These are phyloP conservation scores for Whitmania pigra DNA, from an alignment of 1,140 invertebrate species.

Conservation along the genomic window DNA sequence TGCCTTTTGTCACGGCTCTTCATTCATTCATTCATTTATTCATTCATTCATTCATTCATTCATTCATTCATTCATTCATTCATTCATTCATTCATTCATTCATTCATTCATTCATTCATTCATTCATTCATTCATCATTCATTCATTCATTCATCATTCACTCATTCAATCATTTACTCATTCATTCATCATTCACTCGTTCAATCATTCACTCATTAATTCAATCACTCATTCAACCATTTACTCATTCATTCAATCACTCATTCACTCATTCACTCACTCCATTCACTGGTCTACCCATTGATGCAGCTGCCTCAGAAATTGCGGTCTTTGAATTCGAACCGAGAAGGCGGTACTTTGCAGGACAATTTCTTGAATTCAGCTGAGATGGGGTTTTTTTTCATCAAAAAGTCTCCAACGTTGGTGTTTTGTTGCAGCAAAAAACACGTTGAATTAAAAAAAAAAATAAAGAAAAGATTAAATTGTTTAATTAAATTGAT, in stretches of 20 bases:
- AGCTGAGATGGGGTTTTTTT: no score
- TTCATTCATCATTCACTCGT: neutral
- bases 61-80: slow-evolving; percentile 8
- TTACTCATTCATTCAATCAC: slow-evolving; percentile 13
- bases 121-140: slow-evolving; percentile 11
- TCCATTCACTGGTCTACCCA: slow-evolving; percentile 9
- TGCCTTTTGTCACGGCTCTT: neutral
- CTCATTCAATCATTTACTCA: slow-evolving; percentile 19
- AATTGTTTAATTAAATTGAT: no score
- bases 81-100: slow-evolving; percentile 17
- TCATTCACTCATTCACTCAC: slow-evolving; percentile 17
- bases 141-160: slow-evolving; percentile 8
- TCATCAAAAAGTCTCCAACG: no score
- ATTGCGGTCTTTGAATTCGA: no score
- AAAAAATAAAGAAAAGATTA: no score
- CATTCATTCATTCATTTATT: slow-evolving; percentile 1
- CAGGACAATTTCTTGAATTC: no score
- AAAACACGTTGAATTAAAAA: no score
- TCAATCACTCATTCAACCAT: neutral
- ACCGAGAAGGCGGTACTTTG: no score
- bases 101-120: slow-evolving; percentile 10
- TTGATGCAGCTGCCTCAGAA: neutral
- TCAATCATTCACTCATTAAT: slow-evolving; percentile 3
- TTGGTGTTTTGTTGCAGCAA: no score
- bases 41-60: neutral